Base-by-base conservation (phyloP, 2,113 vertebrate species). In the Laticauda colubrina region DNA sequence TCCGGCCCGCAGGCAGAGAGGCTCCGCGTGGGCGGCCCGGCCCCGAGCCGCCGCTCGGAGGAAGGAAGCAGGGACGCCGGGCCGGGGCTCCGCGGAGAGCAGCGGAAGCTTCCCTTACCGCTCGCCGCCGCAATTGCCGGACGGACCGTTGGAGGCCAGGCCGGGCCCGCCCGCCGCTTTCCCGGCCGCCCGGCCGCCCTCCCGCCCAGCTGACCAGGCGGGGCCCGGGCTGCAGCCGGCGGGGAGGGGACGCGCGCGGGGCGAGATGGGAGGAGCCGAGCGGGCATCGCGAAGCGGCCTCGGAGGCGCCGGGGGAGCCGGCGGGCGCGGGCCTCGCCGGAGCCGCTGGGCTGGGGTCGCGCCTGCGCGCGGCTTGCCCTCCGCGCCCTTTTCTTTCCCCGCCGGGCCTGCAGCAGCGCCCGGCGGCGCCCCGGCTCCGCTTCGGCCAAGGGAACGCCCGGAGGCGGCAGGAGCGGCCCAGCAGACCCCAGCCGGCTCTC, bases 251-350 rank as follows among this genome's bases (percentile, higher is more conserved):
- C 11, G 55, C 43, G 81, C 48, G 85, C 94, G 87, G 12, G 86
- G 96, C 92, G 94, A 91, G 95, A 75, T 92, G 96, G 96, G 95
- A 95, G 91, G 61, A 96, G 95, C 87, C 95, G n/a, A n/a, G n/a
- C n/a, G 34, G 69, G 1, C 69, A 39, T 81, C 1, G 69, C 69
- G 18, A 8, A 21, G 69, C 69, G 69, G 69, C n/a, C 69, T 15
- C 5, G 2, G 64, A 6, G 12, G 64, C 12, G 12, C 26, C 29
- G 61, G 12, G 24, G 59, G 26, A 11, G 59, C 59, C 12, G 59
- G 59, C 9, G 59, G 8, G 8, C 2, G 9, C 59, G 8, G 59
- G 61, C 61, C 61, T 29, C 4, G 3, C 4, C 55, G 56, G 56
- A 54, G 53, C 53, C 15, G 15, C 69, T 34, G 1, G 69, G n/a